These are phyloP conservation scores for Poeciliopsis paucimaculata DNA, from an alignment of 2,797 vertebrate species.

Conservation along the genomic window DNA sequence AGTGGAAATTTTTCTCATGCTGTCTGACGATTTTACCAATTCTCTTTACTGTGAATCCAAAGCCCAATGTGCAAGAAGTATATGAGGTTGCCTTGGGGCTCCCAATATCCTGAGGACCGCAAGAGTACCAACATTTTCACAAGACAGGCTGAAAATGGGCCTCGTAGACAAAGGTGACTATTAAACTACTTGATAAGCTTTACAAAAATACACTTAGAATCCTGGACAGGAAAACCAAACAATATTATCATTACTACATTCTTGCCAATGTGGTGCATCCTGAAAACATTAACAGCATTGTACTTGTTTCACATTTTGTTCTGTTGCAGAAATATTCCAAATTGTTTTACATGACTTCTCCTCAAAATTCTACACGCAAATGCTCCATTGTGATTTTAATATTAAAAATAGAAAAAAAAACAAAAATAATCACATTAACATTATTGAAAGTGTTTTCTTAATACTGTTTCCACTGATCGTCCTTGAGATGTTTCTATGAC, in stretches of 20 bases:
- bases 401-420: background rate
- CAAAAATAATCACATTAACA: background rate
- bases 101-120: background rate
- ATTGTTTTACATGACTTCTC: background rate
- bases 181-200: background rate
- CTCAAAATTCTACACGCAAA: background rate
- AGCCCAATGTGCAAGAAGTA: background rate
- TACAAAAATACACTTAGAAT: background rate
- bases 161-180: too few species aligned
- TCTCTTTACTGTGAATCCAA: background rate
- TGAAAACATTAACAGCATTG: too few species aligned
- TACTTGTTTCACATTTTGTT: background rate
- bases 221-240: background rate
- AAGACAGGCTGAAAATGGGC: background rate
- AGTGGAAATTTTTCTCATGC: too few species aligned
- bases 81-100: background rate
- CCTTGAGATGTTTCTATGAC: background rate
- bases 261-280: too few species aligned
- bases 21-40: too few species aligned
- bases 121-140: background rate
- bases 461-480: background rate
- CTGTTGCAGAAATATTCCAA: background rate
- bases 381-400: background rate
- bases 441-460: background rate
- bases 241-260: background rate